Base-by-base conservation (phyloP, 1,140 invertebrate genomes). In the Calephelis virginiensis region DNA sequence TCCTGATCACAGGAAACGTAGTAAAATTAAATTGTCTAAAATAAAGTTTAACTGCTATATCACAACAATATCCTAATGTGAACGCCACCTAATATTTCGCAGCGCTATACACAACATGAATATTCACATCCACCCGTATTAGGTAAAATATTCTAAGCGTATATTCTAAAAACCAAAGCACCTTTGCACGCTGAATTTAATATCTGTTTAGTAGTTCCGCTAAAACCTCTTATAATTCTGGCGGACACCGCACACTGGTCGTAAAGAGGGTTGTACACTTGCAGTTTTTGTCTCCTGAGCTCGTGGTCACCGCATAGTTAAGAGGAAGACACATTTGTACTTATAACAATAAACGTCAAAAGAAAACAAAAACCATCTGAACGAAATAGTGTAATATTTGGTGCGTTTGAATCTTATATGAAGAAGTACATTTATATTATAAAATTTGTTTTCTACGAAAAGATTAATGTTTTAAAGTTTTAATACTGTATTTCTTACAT, bases 201-300 rank as follows among this genome's bases (percentile, higher is more conserved):
- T 85, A 85, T 83, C 79, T 78, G 83, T 82, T 79, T 82, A 80
- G 81, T 80, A 75, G 77, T 81, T 70, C 65, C 68, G 81, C 75
- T 77, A 81, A 82, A 83, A 85, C 80, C 83, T 85, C 78, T 85
- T 85, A 85, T 85, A 83, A 85, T 85, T 83, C 82, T 81, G 72
- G 66, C 66, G 68, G 72, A 75, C 71, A 77, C 77, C 75, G 72
- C 77, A 75, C 74, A 69, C 67, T 71, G 76, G 70, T 81, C 81
- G 83, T 83, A 85, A 82, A 86, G 82, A 83, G 81, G 77, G 74
- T 69, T 76, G 74, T 76, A 81, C 81, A 81, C 81, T 85, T 82
- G 82, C 82, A 86, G 83, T 86, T 86, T 86, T 86, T 86, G 83
- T 77, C 72, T 77, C 70, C 64, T 73, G 77, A 74, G 73, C 75